Evolutionary conservation across 2,888 invertebrate species (phyloP), one percentile per base, ranked within the genome.

Genomic region (Psylliodes chrysocephalus): DNA sequence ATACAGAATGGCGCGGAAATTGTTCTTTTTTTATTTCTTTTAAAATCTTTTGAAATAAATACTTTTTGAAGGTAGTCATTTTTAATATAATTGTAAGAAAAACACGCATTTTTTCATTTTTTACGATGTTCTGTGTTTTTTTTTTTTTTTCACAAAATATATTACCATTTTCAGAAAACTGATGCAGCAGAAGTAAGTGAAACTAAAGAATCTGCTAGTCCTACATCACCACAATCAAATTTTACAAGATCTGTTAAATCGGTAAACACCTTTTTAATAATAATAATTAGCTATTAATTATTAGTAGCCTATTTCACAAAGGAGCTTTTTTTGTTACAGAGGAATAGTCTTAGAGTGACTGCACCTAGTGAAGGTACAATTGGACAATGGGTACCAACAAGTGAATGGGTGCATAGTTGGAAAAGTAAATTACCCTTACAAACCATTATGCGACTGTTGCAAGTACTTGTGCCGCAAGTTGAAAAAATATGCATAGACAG

Each of bases 401-500:
- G 93, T 15, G 96, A 96, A 78, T 99, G 98, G 98, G 97, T 96
- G 64, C 87, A 91, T 73, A 91, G 93, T 1, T 99, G 99, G 99
- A 96, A 99, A 79, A 91, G 91, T 68, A 98, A 98, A 84, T 85
- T 99, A 71, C 99, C 99, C 4, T 85, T 99, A 73, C 99, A 99
- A 86, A 99, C 99, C 57, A 98, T 99, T 75, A 99, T 99, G 98
- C 86, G 99, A 73, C 87, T 99, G 78, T 85, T 99, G 72, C 99
- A 99, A 85, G 98, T 99, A 25, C 86, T 99, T 3, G 99, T 99
- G 70, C 99, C 99, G 56, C 99, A 99, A 85, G 99, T 99, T 17
- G 99, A 99, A 85, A 99, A 99, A 86, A 99, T 99, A 75, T 99
- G 99, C 84, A 99, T 99, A 78, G 99, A 98, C 83, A 97, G 96